A percentile compares a stretch with the other conserved stretches of the same genome.
Conservation (phyloP, 2,888 invertebrate genomes). For the Drosophila formosana region DNA sequence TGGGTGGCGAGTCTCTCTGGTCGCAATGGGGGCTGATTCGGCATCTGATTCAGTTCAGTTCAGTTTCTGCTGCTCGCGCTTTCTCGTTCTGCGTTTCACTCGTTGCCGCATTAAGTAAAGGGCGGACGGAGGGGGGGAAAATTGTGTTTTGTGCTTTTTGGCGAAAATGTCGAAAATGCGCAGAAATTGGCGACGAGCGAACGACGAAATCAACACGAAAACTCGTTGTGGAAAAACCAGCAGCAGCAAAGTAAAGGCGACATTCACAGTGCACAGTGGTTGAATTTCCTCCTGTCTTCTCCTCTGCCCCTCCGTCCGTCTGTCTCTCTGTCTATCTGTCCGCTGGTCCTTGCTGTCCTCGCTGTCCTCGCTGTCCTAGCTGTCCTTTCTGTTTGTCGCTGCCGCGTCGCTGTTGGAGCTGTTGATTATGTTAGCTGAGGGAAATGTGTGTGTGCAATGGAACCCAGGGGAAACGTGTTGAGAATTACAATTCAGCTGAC, state of each 20-base stretch:
- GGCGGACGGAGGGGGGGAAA: slow-evolving; percentile 22
- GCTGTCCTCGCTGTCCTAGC: neutral
- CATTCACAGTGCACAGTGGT: slow-evolving; percentile 38
- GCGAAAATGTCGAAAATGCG: slow-evolving; percentile 64
- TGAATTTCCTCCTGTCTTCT: slow-evolving; percentile 2
- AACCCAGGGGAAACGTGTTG: slow-evolving; percentile 44
- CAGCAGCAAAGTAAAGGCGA: slow-evolving; percentile 17
- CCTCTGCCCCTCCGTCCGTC: neutral
- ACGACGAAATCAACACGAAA: slow-evolving; percentile 49
- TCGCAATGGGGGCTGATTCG: slow-evolving; percentile 55
- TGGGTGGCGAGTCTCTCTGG: neutral
- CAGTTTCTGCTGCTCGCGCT: slow-evolving; percentile 34
- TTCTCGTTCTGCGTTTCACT: slow-evolving; percentile 52
- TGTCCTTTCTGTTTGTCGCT: neutral
- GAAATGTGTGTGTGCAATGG: slow-evolving; percentile 51
- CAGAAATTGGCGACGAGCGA: slow-evolving; percentile 70
- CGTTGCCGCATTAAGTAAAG: slow-evolving; percentile 74
- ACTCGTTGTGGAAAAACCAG: neutral
- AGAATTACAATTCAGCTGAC: slow-evolving; percentile 38
- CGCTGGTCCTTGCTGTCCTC: neutral
- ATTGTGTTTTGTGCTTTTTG: slow-evolving; percentile 63
- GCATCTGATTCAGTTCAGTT: slow-evolving; percentile 51
- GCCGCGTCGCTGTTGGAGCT: slow-evolving; percentile 21
- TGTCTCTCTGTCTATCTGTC: slow-evolving; percentile 7
- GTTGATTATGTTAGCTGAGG: slow-evolving; percentile 45